phyloP scores from a whole-genome alignment of 2,797 vertebrate genomes.

The Phaenicophaeus curvirostris region DNA sequence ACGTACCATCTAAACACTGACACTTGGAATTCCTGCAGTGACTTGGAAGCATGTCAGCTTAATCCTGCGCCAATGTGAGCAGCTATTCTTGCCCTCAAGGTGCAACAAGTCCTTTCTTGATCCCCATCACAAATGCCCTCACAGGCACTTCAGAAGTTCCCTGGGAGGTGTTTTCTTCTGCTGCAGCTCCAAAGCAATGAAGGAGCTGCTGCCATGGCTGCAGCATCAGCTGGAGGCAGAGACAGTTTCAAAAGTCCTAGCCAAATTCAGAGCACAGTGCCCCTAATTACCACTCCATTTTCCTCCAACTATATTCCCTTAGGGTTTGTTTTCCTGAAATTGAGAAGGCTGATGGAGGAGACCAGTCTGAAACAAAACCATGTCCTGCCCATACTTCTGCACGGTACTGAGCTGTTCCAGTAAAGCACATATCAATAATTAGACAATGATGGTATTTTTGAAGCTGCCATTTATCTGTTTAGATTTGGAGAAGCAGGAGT shows the following conservation, averaged over 20 bases:
- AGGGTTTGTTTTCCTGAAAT: not conserved
- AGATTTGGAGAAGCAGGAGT: not conserved
- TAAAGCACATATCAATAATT: not conserved
- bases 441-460: rapidly evolving
- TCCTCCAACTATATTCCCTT: not conserved
- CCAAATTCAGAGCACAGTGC: not conserved
- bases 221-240: not conserved
- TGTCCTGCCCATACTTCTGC: not conserved
- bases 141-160: not conserved
- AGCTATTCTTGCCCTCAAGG: not conserved
- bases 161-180: not conserved
- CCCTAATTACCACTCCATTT: not conserved
- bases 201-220: not conserved
- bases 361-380: not conserved
- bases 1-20: not conserved
- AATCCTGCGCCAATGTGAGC: rapidly evolving
- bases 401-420: not conserved
- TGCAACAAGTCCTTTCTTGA: not conserved
- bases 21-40: not conserved
- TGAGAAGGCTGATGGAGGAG: not conserved
- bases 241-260: not conserved
- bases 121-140: not conserved
- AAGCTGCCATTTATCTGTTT: not conserved
- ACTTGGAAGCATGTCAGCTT: not conserved
- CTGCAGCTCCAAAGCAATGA: not conserved